Base-by-base conservation (phyloP, 2,113 vertebrate genomes). In the Dasypus novemcinctus region DNA sequence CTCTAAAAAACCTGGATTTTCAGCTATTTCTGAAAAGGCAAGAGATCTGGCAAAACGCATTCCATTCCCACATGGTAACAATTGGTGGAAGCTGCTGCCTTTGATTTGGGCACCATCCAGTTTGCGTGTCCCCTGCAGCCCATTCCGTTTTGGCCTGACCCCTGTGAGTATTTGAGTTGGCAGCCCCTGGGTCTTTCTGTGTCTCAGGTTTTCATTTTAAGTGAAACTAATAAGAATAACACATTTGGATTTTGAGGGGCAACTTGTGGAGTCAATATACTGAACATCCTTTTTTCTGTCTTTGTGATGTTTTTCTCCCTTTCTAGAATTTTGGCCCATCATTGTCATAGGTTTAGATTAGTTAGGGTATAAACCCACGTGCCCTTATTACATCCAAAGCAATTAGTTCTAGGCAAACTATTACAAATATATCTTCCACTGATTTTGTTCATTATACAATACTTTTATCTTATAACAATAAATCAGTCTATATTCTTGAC, bases 251-350 rank as follows among this genome's bases (percentile, higher is more conserved):
- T 52, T 83, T 81, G 13, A 76, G 52, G n/a, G 15, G 46, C 27
- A 91, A 87, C 57, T 49, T 85, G 27, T n/a, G 75, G 90, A 85
- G 49, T 86, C 84, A 69, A 49, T 33, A 81, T 49, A 57, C 7
- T 69, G 57, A n/a, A 36, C 20, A 86, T 10, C 17, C 23, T 59
- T 68, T 87, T 90, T 61, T 33, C 36, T 43, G 76, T 63, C 54
- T 86, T 79, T 54, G 11, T 71, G n/a, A 36, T 41, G 14, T 17
- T 78, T 82, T 92, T 11, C 38, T 63, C 79, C 52, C 17, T 20
- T 12, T 52, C 20, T 83, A 91, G 68, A 95, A 49, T 89, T 97
- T 78, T 83, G 21, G 21, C 41, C 57, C 46, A n/a, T 94, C 72
- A 38, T 46, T 59, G 10, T 76, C 27, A 63, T 46, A 49, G 21